Evolutionary conservation across 2,113 vertebrate genomes (phyloP).

Genomic region (Canis aureus): DNA sequence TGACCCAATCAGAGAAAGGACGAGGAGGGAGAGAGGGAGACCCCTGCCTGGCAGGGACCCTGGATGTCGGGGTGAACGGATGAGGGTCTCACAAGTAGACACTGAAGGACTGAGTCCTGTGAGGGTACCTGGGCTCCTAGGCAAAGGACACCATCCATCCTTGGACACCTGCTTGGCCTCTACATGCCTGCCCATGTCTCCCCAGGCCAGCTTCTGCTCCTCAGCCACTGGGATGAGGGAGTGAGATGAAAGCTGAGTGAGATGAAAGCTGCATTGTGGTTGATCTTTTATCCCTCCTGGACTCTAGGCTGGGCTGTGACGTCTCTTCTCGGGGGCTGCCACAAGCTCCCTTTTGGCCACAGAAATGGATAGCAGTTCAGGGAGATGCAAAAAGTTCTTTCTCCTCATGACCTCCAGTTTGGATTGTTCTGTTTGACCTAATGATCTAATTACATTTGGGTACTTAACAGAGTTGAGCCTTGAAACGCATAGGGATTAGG

Average conservation of each 20-base stretch:
- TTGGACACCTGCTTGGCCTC: rapidly evolving
- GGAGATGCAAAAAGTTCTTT: rapidly evolving
- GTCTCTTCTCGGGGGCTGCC: too few relatives aligned
- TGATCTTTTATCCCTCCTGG: neutral
- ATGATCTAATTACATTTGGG: rapidly evolving
- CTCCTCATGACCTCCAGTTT: rapidly evolving
- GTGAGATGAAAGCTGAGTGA: neutral
- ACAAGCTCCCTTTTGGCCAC: too few relatives aligned
- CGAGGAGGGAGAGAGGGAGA: neutral
- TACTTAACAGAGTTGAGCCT: rapidly evolving
- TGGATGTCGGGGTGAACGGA: rapidly evolving
- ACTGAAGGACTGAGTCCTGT: rapidly evolving
- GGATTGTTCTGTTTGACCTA: neutral
- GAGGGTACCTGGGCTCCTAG: too few relatives aligned
- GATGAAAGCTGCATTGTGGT: rapidly evolving
- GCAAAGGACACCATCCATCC: rapidly evolving
- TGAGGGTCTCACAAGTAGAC: neutral
- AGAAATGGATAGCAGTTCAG: rapidly evolving
- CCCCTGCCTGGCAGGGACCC: neutral
- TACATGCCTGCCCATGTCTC: too few relatives aligned
- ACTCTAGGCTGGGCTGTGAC: neutral
- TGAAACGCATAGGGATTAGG: neutral
- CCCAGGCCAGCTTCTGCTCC: neutral
- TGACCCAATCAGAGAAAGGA: neutral
- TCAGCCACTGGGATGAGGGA: too few relatives aligned